These are phyloP conservation scores for Pygoscelis antarcticus DNA, from an alignment of 2,113 vertebrate genomes.

Conservation along the genomic window DNA sequence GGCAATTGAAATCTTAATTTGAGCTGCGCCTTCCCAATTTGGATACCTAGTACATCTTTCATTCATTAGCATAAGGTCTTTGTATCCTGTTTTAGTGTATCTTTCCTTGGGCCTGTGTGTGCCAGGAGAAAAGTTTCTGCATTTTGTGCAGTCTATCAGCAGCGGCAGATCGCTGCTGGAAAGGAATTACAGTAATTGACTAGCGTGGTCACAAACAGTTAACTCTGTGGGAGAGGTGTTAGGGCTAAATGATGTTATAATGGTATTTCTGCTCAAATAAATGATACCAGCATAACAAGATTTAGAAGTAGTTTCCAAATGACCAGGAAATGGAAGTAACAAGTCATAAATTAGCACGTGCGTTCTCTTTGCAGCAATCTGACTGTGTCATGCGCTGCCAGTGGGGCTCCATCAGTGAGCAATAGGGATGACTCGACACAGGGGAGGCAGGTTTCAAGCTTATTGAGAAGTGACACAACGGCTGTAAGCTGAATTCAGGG, in stretches of 20 bases:
- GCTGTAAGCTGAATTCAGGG: neutral
- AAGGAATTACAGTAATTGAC: slow-evolving; percentile 9
- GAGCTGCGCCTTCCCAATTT: neutral
- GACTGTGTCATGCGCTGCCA: neutral
- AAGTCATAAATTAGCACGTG: neutral
- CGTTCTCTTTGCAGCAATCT: accelerated
- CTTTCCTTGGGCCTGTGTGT: neutral
- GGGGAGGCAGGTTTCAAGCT: neutral
- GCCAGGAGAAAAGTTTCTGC: neutral
- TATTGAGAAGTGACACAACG: neutral
- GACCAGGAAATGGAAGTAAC: neutral
- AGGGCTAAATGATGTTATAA: neutral
- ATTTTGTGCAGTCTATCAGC: neutral
- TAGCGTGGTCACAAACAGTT: slow-evolving; percentile 12
- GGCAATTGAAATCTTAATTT: neutral
- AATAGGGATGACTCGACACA: neutral
- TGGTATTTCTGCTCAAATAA: neutral
- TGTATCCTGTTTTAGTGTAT: neutral
- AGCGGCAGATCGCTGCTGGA: neutral
- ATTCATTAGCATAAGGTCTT: neutral
- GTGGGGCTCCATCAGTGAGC: neutral
- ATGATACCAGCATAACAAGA: neutral
- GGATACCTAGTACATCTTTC: neutral
- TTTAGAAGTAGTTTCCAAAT: neutral
- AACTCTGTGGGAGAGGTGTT: slow-evolving; percentile 26